A percentile compares a stretch with the other conserved stretches of the same genome.
Conservation (phyloP, 1,140 invertebrate genomes). For the Scaptomyza montana region DNA sequence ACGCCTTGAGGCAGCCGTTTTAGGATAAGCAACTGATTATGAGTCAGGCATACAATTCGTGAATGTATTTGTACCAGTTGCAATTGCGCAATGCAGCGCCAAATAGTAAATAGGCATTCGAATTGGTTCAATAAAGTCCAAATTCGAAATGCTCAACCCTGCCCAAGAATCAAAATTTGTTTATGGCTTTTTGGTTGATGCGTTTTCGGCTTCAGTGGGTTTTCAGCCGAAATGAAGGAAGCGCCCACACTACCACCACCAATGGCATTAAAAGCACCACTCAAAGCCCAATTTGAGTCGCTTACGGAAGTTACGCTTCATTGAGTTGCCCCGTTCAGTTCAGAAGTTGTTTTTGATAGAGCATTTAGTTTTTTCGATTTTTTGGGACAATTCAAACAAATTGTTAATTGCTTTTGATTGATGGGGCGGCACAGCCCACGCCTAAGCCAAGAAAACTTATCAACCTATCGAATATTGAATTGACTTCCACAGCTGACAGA, state of each 20-base stretch:
- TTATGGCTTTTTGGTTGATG: constrained; percentile 56
- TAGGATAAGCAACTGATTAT: constrained; percentile 15
- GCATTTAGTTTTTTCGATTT: constrained; percentile 8
- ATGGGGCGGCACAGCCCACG: constrained; percentile 45
- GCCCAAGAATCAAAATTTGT: constrained; percentile 41
- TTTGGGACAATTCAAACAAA: constrained; percentile 54
- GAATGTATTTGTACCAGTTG: constrained; percentile 22
- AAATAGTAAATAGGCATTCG: background rate
- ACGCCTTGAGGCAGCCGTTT: constrained; percentile 35
- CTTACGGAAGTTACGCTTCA: constrained; percentile 70
- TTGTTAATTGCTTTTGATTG: constrained; percentile 73
- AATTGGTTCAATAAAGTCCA: constrained; percentile 34
- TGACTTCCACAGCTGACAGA: constrained; percentile 21
- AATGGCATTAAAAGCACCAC: constrained; percentile 7
- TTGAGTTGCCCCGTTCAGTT: constrained; percentile 29
- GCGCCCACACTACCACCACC: constrained; percentile 40
- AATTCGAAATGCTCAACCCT: constrained; percentile 34
- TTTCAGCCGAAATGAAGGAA: constrained; percentile 60
- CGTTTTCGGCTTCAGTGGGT: constrained; percentile 75
- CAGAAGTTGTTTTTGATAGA: constrained; percentile 33
- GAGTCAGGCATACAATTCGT: constrained; percentile 16
- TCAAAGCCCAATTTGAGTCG: constrained; percentile 62
- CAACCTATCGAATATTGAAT: constrained; percentile 8
- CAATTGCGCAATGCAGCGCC: constrained; percentile 21
- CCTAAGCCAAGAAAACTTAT: constrained; percentile 16